Conservation (phyloP, 2,888 invertebrate species). For the Sesia apiformis region DNA sequence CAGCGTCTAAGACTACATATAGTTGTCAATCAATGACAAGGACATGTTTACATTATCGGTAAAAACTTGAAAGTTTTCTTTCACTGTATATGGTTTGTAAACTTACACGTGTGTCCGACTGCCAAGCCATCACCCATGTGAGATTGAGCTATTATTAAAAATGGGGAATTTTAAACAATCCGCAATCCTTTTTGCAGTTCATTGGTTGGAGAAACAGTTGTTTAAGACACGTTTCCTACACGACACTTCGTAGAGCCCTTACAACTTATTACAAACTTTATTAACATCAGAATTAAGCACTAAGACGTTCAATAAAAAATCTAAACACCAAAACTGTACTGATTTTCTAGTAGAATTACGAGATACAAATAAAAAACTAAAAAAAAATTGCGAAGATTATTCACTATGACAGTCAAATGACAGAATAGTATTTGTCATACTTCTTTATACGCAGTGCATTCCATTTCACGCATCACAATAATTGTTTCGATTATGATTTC, state of each 20-base stretch:
- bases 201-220: constrained; percentile 57
- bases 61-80: constrained; percentile 1
- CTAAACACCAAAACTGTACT: constrained; percentile 48
- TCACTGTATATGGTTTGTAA: constrained; percentile 2
- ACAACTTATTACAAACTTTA: constrained; percentile 31
- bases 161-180: constrained; percentile 49
- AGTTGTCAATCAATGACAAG: constrained; percentile 47
- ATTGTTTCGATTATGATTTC: neutral
- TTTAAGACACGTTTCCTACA: constrained; percentile 64
- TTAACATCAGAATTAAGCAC: constrained; percentile 42
- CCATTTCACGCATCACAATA: constrained; percentile 1
- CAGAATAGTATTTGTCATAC: constrained; percentile 14
- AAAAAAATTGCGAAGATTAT: constrained; percentile 54
- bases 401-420: constrained; percentile 34
- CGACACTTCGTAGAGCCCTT: constrained; percentile 35
- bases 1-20: no score
- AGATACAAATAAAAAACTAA: constrained; percentile 69
- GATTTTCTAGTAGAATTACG: constrained; percentile 40
- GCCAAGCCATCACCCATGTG: constrained; percentile 75
- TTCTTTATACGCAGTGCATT: constrained; percentile 3
- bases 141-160: constrained; percentile 59
- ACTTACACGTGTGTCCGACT: constrained; percentile 72
- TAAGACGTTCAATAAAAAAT: constrained; percentile 34
- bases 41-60: constrained; percentile 30
- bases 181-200: constrained; percentile 57